Base-by-base conservation (phyloP, 2,888 invertebrate genomes). In the Ichneumoninae sp. region DNA sequence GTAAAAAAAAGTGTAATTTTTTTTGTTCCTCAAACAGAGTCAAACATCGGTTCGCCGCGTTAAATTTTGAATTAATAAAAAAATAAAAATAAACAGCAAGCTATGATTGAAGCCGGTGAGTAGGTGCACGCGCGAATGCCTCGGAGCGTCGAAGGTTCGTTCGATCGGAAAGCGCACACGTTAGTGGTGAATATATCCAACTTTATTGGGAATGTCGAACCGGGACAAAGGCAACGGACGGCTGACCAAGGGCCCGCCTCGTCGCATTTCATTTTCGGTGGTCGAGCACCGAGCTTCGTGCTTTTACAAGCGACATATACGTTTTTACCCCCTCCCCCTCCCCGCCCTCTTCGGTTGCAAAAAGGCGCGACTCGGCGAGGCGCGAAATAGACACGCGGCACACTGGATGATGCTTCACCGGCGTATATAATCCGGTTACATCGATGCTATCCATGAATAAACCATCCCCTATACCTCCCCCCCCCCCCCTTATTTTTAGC, bases 361-460 rank as follows among this genome's bases (percentile, higher is more conserved):
- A 65, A 73, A 36, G 54, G 63, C 44, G 68, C 66, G 65, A 78
- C 63, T 78, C 81, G 77, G 47, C 81, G 69, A 84, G 81, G 78
- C 84, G 78, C 70, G 78, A 85, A 85, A 85, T 81, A 70, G 81
- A 81, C 81, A 75, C 73, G 50, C 54, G 36, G 69, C 63, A 77
- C 50, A 75, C 74, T 63, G 74, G 74, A 73, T 63, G 63, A 81
- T 78, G 77, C 40, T 81, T 74, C 47, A 69, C 69, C 70, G 54
- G 47, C 77, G 69, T 81, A 69, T 68, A 84, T 84, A 84, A 84
- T 84, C 81, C 81, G 77, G 77, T 84, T 84, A 81, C 84, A 81
- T 81, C 84, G 81, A 84, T 81, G 81, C 81, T 57, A 81, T 84
- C 81, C 78, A 84, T 84, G 77, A 81, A 84, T 84, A 84, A 84